phyloP scores from a whole-genome alignment of 2,797 vertebrate species.

The Netta rufina region DNA sequence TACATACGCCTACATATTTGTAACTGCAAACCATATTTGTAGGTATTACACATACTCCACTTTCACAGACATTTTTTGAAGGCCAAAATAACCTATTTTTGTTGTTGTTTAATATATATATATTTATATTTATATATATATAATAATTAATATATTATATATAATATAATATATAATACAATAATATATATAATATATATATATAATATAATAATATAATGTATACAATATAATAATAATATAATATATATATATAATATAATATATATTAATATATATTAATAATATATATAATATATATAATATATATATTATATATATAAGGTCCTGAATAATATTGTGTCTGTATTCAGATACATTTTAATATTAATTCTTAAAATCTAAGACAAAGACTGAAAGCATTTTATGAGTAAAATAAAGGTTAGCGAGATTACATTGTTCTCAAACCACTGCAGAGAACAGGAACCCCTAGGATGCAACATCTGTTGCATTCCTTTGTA shows the following conservation, averaged over 20 bases:
- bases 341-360: not conserved
- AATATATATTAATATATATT: too few species aligned
- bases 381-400: not conserved
- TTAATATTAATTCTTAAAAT: not conserved
- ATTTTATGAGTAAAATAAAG: not conserved
- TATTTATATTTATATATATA: too few species aligned
- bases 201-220: too few species aligned
- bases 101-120: too few species aligned
- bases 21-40: not conserved
- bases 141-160: too few species aligned
- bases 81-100: not conserved
- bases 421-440: rapidly evolving
- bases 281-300: too few species aligned
- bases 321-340: not conserved
- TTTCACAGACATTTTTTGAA: not conserved
- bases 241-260: too few species aligned
- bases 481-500: not conserved
- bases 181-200: too few species aligned
- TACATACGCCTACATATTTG: not conserved
- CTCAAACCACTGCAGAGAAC: not conserved
- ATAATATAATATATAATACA: too few species aligned
- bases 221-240: too few species aligned
- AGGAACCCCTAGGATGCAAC: not conserved
- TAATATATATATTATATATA: too few species aligned
- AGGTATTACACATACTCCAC: too few species aligned